phyloP scores from a whole-genome alignment of 2,888 invertebrate species.

The Pemphredon lugubris region DNA sequence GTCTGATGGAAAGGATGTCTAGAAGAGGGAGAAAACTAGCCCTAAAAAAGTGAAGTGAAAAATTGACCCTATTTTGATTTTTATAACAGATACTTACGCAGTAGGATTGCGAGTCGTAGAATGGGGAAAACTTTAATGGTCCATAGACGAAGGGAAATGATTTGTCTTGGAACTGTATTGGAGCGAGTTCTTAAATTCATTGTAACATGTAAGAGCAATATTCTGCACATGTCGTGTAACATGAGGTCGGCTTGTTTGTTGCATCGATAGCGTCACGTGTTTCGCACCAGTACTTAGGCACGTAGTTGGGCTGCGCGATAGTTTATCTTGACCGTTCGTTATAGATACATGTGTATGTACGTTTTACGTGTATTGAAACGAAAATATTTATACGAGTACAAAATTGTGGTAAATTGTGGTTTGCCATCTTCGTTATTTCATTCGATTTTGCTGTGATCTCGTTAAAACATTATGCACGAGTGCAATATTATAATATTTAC shows the following conservation, averaged over 20 bases:
- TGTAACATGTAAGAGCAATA: slow-evolving; percentile 8
- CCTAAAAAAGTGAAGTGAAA: too few species aligned
- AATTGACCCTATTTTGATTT: too few species aligned
- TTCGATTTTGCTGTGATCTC: not conserved
- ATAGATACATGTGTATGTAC: not conserved
- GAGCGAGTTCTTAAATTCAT: slow-evolving; percentile 4
- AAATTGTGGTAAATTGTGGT: not conserved
- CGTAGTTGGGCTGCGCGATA: slow-evolving; percentile 30
- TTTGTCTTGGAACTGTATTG: too few species aligned
- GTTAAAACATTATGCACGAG: slow-evolving; percentile 2
- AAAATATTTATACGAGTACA: not conserved
- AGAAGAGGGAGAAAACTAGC: too few species aligned
- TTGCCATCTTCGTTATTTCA: too few species aligned
- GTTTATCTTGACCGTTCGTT: slow-evolving; percentile 22
- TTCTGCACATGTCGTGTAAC: slow-evolving; percentile 9
- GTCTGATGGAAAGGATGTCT: too few species aligned
- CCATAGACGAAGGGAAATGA: too few species aligned
- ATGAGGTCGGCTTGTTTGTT: slow-evolving; percentile 31
- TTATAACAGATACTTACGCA: too few species aligned
- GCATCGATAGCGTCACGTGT: slow-evolving; percentile 32
- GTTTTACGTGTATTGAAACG: not conserved
- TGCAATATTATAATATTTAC: slow-evolving; percentile 10
- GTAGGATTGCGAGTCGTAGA: too few species aligned
- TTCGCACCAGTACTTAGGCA: slow-evolving; percentile 12
- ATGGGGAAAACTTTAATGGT: too few species aligned